Evolutionary conservation across 2,888 invertebrate species (phyloP).

Genomic region (Macrosoma leucophasiata): DNA sequence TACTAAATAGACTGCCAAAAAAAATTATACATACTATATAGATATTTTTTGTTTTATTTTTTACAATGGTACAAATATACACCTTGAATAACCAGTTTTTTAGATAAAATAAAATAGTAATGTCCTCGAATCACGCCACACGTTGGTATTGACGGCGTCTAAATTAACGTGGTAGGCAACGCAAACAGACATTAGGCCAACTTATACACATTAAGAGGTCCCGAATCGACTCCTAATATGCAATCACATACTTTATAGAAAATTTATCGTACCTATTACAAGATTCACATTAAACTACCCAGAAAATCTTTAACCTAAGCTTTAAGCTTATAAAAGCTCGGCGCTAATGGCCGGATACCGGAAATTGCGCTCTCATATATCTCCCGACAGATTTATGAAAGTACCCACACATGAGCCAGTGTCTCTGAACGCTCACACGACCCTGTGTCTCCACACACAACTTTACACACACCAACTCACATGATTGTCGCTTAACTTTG

Average conservation of each 20-base stretch:
- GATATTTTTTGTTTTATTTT: not conserved
- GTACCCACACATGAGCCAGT: slow-evolving; percentile 78
- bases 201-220: slow-evolving; percentile 74
- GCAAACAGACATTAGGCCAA: slow-evolving; percentile 68
- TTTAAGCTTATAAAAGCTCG: slow-evolving; percentile 80
- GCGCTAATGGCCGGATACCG: slow-evolving; percentile 91
- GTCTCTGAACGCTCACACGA: slow-evolving; percentile 58
- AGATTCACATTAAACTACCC: slow-evolving; percentile 76
- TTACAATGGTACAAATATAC: too few relatives aligned
- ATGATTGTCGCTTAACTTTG: slow-evolving; percentile 52
- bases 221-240: slow-evolving; percentile 74
- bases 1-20: too few relatives aligned
- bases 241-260: slow-evolving; percentile 75
- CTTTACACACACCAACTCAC: slow-evolving; percentile 34
- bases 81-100: too few relatives aligned
- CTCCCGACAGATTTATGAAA: slow-evolving; percentile 93
- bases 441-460: slow-evolving; percentile 27
- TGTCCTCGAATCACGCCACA: too few relatives aligned
- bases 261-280: slow-evolving; percentile 76
- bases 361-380: slow-evolving; percentile 94
- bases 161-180: slow-evolving; percentile 27
- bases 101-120: too few relatives aligned
- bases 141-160: slow-evolving; percentile 23
- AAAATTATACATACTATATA: slow-evolving; percentile 3
- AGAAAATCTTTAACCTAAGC: slow-evolving; percentile 77